These are phyloP conservation scores for Podilymbus podiceps DNA, from an alignment of 2,113 vertebrate genomes.

Conservation along the genomic window DNA sequence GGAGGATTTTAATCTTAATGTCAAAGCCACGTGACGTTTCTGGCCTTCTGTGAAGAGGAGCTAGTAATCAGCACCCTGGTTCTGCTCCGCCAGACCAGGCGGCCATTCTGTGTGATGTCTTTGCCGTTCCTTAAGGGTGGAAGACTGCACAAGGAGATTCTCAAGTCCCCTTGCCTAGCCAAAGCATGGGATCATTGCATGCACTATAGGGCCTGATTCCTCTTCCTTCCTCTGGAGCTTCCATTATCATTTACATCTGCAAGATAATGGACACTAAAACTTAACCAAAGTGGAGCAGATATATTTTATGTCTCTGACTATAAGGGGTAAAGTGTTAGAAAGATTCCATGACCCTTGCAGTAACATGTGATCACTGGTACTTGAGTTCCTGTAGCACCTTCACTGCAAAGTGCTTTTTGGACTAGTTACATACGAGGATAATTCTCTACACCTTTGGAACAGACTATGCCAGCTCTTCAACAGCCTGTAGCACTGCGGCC, in stretches of 20 bases:
- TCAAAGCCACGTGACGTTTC: not conserved
- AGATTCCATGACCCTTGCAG: not conserved
- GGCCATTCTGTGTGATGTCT: not conserved
- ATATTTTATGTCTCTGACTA: not conserved
- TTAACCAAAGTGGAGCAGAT: not conserved
- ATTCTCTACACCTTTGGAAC: not conserved
- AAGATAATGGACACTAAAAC: not conserved
- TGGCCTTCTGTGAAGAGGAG: slow-evolving; percentile 24
- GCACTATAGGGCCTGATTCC: not conserved
- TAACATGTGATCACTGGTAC: not conserved
- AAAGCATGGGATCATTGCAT: not conserved
- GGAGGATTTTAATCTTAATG: slow-evolving; percentile 35
- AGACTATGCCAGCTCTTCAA: not conserved
- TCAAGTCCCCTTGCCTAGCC: not conserved
- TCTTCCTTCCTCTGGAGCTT: not conserved
- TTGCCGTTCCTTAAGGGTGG: not conserved
- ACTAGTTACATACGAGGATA: not conserved
- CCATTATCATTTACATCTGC: not conserved
- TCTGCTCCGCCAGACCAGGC: slow-evolving; percentile 17
- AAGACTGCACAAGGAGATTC: not conserved
- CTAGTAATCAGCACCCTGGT: not conserved
- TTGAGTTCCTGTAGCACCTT: not conserved
- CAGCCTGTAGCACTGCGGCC: not conserved
- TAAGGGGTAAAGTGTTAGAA: not conserved
- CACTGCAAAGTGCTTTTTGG: not conserved